phyloP scores from a whole-genome alignment of 2,113 vertebrate genomes.

The Atherinomorus stipes region DNA sequence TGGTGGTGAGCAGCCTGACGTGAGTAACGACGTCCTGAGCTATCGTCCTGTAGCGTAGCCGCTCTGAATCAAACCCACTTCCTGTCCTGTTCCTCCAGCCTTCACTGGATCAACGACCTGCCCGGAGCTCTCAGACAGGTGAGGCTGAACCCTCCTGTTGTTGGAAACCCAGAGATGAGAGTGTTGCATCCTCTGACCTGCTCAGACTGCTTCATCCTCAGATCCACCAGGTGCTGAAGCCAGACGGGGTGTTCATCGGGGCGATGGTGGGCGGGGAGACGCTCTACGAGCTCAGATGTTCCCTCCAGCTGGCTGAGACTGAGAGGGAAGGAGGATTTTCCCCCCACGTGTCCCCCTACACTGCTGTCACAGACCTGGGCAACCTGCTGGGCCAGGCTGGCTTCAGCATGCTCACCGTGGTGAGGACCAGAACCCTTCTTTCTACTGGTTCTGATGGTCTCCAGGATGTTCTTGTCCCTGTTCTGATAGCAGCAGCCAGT shows the following conservation, averaged over 20 bases:
- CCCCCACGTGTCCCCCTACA: constrained; percentile 92
- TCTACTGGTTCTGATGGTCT: no score
- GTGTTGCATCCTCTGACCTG: background rate
- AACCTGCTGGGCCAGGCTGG: constrained; percentile 91
- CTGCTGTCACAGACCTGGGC: constrained; percentile 90
- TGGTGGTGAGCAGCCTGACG: constrained; percentile 95
- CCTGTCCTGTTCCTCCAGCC: constrained; percentile 73
- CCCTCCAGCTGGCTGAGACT: constrained; percentile 92
- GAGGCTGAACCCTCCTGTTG: background rate
- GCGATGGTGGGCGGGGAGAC: constrained; percentile 96
- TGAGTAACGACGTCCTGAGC: constrained; percentile 53
- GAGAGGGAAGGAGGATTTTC: constrained; percentile 96
- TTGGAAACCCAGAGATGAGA: no score
- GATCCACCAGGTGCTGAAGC: constrained; percentile 92
- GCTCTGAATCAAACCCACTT: background rate
- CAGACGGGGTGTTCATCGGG: constrained; percentile 93
- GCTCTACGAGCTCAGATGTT: constrained; percentile 94
- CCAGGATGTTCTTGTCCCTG: no score
- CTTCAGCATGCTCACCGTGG: constrained; percentile 94
- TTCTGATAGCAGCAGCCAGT: no score
- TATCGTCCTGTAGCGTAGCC: background rate
- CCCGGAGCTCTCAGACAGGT: constrained; percentile 93
- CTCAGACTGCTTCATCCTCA: constrained; percentile 53
- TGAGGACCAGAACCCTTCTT: constrained; percentile 34
- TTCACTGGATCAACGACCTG: constrained; percentile 98